These are phyloP conservation scores for Serrognathus titanus DNA, from an alignment of 2,888 invertebrate species.

Conservation along the genomic window DNA sequence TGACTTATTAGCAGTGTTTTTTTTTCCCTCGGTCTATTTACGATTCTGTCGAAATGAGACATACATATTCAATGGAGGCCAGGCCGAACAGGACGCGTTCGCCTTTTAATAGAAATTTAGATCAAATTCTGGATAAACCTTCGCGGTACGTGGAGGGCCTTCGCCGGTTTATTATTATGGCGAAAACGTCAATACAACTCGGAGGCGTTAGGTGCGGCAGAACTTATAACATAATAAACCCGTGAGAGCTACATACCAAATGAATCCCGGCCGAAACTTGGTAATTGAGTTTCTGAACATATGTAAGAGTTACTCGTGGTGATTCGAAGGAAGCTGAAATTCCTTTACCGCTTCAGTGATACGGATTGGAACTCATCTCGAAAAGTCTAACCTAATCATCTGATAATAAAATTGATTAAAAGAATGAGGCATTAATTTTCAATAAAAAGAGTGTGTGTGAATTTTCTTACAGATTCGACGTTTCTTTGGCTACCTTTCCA, in stretches of 20 bases:
- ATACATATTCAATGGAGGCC: neutral
- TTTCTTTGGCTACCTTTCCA: no score
- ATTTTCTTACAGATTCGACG: no score
- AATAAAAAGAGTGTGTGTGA: no score
- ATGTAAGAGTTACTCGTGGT: slow-evolving; percentile 30
- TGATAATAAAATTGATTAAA: no score
- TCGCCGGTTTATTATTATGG: slow-evolving; percentile 2
- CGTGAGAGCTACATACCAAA: slow-evolving; percentile 33
- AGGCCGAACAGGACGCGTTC: neutral
- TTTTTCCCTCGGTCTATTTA: no score
- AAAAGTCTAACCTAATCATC: no score
- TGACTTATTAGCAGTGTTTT: no score
- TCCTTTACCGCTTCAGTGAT: slow-evolving; percentile 3
- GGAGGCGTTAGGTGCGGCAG: slow-evolving; percentile 2
- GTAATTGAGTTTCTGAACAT: slow-evolving; percentile 38
- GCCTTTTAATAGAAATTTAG: no score
- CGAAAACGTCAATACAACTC: slow-evolving; percentile 4
- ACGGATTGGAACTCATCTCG: neutral
- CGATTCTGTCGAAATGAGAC: no score
- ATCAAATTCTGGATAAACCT: no score
- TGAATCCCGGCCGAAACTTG: slow-evolving; percentile 35
- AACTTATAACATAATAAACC: slow-evolving; percentile 34
- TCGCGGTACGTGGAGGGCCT: neutral
- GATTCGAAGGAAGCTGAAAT: slow-evolving; percentile 1
- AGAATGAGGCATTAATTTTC: no score